Conservation (phyloP, 2,888 invertebrate species). For the Tigriopus californicus region DNA sequence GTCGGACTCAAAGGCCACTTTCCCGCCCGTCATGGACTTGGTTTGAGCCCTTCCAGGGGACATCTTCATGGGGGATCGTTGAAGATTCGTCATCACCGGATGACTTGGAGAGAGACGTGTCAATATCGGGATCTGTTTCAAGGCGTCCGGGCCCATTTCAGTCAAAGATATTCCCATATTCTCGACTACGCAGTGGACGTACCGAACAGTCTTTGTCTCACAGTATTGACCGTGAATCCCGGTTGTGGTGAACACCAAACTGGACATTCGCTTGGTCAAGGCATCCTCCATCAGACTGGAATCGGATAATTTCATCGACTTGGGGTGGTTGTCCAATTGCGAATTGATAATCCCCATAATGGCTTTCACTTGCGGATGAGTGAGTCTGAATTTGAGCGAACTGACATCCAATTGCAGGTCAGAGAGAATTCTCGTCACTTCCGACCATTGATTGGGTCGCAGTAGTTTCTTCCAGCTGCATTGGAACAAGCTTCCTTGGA, state of each 20-base stretch:
- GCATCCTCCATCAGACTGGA: neutral
- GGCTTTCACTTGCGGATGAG: conserved; percentile 1
- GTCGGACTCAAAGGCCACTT: too few relatives aligned
- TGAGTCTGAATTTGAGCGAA: neutral
- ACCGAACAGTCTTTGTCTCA: too few relatives aligned
- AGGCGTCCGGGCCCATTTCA: too few relatives aligned
- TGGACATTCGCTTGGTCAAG: neutral
- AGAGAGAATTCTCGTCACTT: neutral
- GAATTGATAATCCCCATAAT: neutral
- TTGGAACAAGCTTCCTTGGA: too few relatives aligned
- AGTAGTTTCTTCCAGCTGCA: too few relatives aligned
- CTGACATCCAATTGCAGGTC: neutral
- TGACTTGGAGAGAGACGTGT: too few relatives aligned
- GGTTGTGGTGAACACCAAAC: neutral
- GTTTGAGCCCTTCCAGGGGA: conserved; percentile 11
- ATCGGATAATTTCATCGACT: neutral
- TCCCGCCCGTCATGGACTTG: neutral
- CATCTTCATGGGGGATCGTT: neutral
- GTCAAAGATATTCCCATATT: too few relatives aligned
- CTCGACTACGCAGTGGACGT: too few relatives aligned
- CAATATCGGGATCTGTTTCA: too few relatives aligned
- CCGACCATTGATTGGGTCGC: too few relatives aligned
- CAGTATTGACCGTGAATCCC: neutral
- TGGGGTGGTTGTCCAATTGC: neutral
- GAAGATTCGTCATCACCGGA: too few relatives aligned